These are phyloP conservation scores for Drosophila anomalipes DNA, from an alignment of 2,888 invertebrate genomes.

Conservation along the genomic window DNA sequence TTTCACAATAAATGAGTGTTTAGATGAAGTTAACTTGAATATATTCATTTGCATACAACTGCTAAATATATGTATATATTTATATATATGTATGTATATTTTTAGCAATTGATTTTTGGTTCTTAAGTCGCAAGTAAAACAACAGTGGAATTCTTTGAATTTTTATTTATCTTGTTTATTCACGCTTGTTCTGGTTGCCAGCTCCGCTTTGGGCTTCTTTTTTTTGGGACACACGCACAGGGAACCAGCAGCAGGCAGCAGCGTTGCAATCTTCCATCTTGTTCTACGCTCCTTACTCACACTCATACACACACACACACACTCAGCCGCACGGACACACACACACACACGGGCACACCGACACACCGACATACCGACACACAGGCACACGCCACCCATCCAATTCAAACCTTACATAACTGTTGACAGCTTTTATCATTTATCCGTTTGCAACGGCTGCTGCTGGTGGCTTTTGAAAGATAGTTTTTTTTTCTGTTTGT, in stretches of 20 bases:
- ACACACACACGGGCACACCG: background rate
- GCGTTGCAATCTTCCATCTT: slow-evolving; percentile 4
- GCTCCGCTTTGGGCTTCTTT: slow-evolving; percentile 19
- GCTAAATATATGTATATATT: background rate
- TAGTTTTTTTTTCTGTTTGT: slow-evolving; percentile 13
- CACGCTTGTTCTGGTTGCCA: slow-evolving; percentile 61
- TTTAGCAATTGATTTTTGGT: background rate
- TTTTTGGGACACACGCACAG: slow-evolving; percentile 26
- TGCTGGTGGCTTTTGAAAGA: slow-evolving; percentile 36
- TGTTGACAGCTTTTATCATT: slow-evolving; percentile 2
- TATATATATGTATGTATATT: background rate
- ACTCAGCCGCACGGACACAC: background rate
- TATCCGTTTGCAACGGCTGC: slow-evolving; percentile 9
- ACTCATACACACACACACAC: background rate
- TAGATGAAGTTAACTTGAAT: background rate
- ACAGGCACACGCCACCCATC: background rate
- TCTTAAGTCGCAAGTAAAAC: background rate
- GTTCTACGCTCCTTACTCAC: background rate
- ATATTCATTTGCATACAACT: background rate
- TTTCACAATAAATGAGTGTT: background rate
- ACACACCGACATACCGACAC: background rate
- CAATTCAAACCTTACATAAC: background rate
- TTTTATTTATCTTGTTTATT: slow-evolving; percentile 65
- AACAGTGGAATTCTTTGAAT: background rate
- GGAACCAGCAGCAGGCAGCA: slow-evolving; percentile 40